Conservation (phyloP, 2,113 vertebrate genomes). For the Tyto alba region DNA sequence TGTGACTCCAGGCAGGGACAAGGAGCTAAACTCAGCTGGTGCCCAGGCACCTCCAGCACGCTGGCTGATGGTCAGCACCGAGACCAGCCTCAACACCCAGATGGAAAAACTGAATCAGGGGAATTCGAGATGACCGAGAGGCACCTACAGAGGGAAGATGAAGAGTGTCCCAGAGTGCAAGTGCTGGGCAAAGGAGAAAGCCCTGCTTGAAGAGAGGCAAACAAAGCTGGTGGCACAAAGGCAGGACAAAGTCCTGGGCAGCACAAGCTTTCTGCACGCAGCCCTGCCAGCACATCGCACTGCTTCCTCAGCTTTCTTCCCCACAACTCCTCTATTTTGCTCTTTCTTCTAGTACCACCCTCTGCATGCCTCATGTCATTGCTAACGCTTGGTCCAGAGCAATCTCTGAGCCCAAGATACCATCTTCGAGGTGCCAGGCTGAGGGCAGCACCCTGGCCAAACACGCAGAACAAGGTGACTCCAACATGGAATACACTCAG, state of each 20-base stretch:
- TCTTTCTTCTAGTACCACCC: neutral
- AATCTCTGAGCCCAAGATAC: neutral
- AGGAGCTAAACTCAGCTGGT: neutral
- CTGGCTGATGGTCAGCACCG: accelerated
- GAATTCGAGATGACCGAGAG: neutral
- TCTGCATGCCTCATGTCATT: neutral
- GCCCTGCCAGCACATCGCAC: accelerated
- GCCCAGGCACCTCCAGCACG: neutral
- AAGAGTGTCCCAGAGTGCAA: neutral
- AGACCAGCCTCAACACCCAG: neutral
- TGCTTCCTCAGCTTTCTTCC: neutral
- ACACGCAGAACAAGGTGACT: neutral
- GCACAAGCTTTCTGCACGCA: accelerated
- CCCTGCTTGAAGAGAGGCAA: neutral
- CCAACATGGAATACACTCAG: neutral
- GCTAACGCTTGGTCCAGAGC: neutral
- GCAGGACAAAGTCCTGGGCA: neutral
- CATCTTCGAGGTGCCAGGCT: neutral
- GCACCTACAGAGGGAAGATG: accelerated
- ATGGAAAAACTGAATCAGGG: neutral
- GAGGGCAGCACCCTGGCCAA: neutral
- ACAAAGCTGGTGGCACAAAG: neutral
- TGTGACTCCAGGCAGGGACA: neutral
- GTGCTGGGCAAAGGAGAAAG: neutral
- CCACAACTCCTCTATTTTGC: neutral